These are phyloP conservation scores for Brachyrhaphis roseni DNA, from an alignment of 2,797 vertebrate genomes.

Conservation along the genomic window DNA sequence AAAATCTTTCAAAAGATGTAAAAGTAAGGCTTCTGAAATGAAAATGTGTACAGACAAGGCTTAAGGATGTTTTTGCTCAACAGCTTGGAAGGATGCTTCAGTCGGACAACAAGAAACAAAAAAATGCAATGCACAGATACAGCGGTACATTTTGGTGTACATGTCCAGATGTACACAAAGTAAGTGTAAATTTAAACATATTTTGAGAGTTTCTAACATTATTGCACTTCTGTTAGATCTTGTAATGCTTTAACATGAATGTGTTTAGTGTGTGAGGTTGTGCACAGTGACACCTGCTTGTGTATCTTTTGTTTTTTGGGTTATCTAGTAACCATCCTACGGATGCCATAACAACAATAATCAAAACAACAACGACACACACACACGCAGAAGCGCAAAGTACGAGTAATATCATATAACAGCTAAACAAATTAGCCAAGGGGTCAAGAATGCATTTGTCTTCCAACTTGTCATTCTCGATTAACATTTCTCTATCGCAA, in stretches of 20 bases:
- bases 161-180: neutral
- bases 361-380: slow-evolving; percentile 40
- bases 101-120: slow-evolving; percentile 27
- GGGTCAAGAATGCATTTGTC: slow-evolving; percentile 33
- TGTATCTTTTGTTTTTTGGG: slow-evolving; percentile 49
- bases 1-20: neutral
- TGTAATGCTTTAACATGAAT: slow-evolving; percentile 12
- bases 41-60: slow-evolving; percentile 59
- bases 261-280: neutral
- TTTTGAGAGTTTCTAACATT: neutral
- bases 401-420: slow-evolving; percentile 43
- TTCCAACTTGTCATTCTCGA: slow-evolving; percentile 35
- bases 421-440: slow-evolving; percentile 29
- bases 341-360: slow-evolving; percentile 60
- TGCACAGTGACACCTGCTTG: slow-evolving; percentile 18
- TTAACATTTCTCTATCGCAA: slow-evolving; percentile 13
- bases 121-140: neutral
- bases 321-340: slow-evolving; percentile 59
- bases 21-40: slow-evolving; percentile 39
- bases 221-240: slow-evolving; percentile 26
- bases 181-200: neutral
- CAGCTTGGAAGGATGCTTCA: slow-evolving; percentile 35
- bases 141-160: neutral
- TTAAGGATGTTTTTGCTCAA: slow-evolving; percentile 65
- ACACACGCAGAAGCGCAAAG: slow-evolving; percentile 15